Base-by-base conservation (phyloP, 2,888 invertebrate species). In the Serripes groenlandicus region DNA sequence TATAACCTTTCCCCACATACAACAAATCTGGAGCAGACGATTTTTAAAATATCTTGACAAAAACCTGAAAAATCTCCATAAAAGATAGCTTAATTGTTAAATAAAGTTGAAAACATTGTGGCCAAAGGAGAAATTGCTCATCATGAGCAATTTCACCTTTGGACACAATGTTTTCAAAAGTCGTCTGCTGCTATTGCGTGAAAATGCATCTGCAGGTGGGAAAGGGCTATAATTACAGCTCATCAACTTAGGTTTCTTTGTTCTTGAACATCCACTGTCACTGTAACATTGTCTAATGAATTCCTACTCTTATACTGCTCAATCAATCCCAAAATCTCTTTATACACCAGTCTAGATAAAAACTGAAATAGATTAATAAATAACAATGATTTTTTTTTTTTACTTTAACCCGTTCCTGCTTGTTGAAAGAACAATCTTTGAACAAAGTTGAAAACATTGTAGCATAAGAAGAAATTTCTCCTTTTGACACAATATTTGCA, bases 271-370 rank as follows among this genome's bases (percentile, higher is more conserved):
- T 42, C 66, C 7, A 66, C 66, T 18, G 66, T 42, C 7, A 66
- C 66, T 18, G 66, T 42, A 3, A 66, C 42, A n/a, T 66, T 28
- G 9, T 66, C 37, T 11, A 66, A 21, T 23, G n/a, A 23, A 11
- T 66, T 1, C 7, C 28, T 42, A 11, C 28, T 42, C 28, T 42
- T 37, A 21, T 15, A 42, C n/a, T 42, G 15, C 26, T 42, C 21
- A 9, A 30, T 15, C 18, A 66, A 15, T 9, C 62, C 69, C 21
- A 15, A 3, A 23, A 85, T 76, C 72, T 90, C 90, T 52, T 87
- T 89, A 28, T 78, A 75, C 0, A 89, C 87, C 28, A 89, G 83
- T 72, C 90, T 81, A 0, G 68, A 42, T 62, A 90, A 70, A 23
- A 88, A 83, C 90, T 90, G 88, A 75, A 87, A 83, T n/a, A 42